These are phyloP conservation scores for zebrafish (Danio rerio) DNA, from an alignment of 2,113 vertebrate species.

Conservation along the genomic window DNA sequence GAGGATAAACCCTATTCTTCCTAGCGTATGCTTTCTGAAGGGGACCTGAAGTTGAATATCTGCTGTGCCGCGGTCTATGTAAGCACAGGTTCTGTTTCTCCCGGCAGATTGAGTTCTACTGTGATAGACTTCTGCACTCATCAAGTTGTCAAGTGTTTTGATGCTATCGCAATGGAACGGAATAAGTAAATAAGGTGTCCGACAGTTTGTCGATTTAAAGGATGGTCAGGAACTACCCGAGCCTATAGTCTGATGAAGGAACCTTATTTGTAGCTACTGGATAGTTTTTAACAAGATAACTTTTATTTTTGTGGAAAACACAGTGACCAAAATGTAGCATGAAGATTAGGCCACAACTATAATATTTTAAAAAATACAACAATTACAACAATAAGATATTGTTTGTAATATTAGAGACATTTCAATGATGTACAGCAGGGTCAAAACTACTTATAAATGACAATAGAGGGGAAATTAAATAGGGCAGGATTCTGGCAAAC, in stretches of 20 bases:
- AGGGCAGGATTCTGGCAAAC: no score
- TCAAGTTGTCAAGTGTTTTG: slow-evolving; percentile 43
- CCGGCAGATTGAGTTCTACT: slow-evolving; percentile 51
- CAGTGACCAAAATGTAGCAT: no score
- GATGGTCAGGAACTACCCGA: slow-evolving; percentile 26
- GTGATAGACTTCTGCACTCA: slow-evolving; percentile 26
- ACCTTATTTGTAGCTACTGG: no score
- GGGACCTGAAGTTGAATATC: slow-evolving; percentile 36
- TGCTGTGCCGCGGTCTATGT: neutral
- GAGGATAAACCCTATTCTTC: slow-evolving; percentile 21
- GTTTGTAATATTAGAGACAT: no score
- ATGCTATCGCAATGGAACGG: slow-evolving; percentile 38
- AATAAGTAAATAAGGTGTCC: slow-evolving; percentile 32
- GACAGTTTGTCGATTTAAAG: slow-evolving; percentile 28
- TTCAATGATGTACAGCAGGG: no score
- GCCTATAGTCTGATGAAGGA: neutral
- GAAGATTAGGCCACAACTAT: no score
- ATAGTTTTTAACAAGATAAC: no score
- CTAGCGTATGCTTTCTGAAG: slow-evolving; percentile 14
- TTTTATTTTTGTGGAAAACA: no score
- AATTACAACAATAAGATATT: no score
- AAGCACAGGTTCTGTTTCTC: slow-evolving; percentile 47
- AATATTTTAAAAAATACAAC: no score
- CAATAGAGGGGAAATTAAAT: no score
- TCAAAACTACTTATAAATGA: no score